These are phyloP conservation scores for Meloidogyne chitwoodi DNA, from an alignment of 1,140 invertebrate species.

Conservation along the genomic window DNA sequence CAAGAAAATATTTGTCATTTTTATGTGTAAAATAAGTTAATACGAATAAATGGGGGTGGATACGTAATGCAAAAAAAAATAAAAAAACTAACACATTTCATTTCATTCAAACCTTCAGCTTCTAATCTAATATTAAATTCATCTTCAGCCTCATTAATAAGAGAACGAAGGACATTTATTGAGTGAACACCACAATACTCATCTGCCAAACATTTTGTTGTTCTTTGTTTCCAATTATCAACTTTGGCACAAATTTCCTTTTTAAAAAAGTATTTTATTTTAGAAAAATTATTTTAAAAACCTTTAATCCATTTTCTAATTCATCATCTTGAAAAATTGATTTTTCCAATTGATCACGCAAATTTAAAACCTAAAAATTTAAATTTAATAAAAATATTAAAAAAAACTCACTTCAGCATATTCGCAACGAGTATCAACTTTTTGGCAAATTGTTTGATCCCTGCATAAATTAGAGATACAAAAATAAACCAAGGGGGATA, in stretches of 20 bases:
- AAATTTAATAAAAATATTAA: neutral
- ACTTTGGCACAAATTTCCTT: conserved; percentile 24
- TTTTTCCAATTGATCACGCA: conserved; percentile 29
- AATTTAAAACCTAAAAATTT: neutral
- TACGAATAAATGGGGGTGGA: no score
- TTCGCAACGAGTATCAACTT: conserved; percentile 36
- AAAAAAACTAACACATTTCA: neutral
- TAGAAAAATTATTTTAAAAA: neutral
- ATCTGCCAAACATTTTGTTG: neutral
- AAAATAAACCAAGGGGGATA: no score
- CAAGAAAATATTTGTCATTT: no score
- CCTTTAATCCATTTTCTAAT: conserved; percentile 19
- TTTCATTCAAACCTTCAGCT: neutral
- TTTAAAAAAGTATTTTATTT: conserved; percentile 10
- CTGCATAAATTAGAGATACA: conserved; percentile 20
- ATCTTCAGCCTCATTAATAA: conserved; percentile 21
- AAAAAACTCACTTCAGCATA: conserved; percentile 18
- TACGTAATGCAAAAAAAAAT: no score
- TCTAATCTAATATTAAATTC: conserved; percentile 14
- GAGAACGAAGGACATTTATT: conserved; percentile 5
- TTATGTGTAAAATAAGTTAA: no score
- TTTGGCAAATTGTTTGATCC: conserved; percentile 39
- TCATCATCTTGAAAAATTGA: conserved; percentile 27
- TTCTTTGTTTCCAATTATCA: conserved; percentile 17
- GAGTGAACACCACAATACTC: neutral